Evolutionary conservation across 2,113 vertebrate species (phyloP).

Genomic region (Sphaerodactylus townsendi): DNA sequence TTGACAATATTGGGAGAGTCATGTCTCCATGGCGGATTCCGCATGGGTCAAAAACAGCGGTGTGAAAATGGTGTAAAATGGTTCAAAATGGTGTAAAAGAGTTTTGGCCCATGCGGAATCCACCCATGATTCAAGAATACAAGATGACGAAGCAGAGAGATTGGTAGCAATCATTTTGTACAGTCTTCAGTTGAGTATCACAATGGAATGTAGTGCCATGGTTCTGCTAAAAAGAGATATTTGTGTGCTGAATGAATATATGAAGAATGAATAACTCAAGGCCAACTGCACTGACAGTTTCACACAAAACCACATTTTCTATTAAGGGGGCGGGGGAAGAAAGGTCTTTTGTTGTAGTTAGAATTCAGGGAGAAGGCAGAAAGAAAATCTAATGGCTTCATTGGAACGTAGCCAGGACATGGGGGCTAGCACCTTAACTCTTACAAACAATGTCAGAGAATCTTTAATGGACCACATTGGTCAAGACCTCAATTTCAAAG

Average conservation of each 20-base stretch:
- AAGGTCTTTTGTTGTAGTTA: background rate
- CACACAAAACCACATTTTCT: background rate
- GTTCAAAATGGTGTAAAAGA: no score
- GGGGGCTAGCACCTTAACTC: background rate
- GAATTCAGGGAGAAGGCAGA: background rate
- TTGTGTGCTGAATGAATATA: background rate
- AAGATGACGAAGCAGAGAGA: background rate
- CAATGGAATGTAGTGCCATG: background rate
- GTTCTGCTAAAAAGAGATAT: background rate
- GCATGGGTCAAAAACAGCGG: no score
- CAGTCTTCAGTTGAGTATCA: background rate
- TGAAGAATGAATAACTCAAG: background rate
- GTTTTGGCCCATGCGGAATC: no score
- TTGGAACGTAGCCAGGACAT: background rate
- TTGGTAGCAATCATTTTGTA: background rate
- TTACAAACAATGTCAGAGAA: background rate
- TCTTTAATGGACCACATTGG: constrained; percentile 2
- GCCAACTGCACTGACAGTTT: background rate
- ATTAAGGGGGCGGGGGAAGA: background rate
- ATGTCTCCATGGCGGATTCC: no score
- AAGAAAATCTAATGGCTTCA: constrained; percentile 1
- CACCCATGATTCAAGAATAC: background rate
- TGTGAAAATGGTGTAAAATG: no score
- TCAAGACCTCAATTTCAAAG: constrained; percentile 30
- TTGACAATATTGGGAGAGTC: no score